Conservation (phyloP, 2,888 invertebrate genomes). For the Pachymerium ferrugineum region DNA sequence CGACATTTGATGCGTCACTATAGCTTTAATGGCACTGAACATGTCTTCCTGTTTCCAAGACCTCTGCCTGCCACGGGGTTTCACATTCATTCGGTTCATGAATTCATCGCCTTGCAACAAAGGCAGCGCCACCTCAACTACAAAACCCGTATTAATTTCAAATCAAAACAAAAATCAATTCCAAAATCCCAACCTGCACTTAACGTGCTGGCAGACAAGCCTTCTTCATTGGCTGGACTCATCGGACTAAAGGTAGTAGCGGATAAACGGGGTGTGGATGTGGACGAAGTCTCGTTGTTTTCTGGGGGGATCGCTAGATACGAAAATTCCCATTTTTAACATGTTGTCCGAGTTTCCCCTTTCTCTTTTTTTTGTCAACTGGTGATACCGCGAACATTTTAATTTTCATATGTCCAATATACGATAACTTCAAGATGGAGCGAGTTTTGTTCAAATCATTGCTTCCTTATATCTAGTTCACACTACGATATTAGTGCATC, state of each 20-base stretch:
- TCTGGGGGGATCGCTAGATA: constrained; percentile 2
- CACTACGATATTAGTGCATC: too few relatives aligned
- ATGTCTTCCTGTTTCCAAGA: constrained; percentile 37
- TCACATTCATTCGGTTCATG: constrained; percentile 32
- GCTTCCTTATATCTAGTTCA: too few relatives aligned
- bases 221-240: constrained; percentile 23
- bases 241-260: constrained; percentile 24
- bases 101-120: constrained; percentile 23
- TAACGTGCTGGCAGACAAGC: constrained; percentile 9
- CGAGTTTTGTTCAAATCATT: too few relatives aligned
- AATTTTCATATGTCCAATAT: too few relatives aligned
- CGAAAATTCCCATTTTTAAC: neutral
- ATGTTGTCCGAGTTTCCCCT: neutral
- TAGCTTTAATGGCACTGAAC: constrained; percentile 36
- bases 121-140: neutral
- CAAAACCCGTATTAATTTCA: neutral
- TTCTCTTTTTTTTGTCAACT: neutral
- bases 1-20: constrained; percentile 36
- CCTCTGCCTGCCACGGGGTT: constrained; percentile 32
- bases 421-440: too few relatives aligned
- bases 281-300: neutral
- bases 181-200: neutral
- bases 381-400: neutral
- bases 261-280: constrained; percentile 6
- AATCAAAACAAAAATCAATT: neutral